A percentile compares a stretch with the other conserved stretches of the same genome.
phyloP scores from a whole-genome alignment of 64 coral and sea anemone genomes.

The Cladopsammia gracilis region DNA sequence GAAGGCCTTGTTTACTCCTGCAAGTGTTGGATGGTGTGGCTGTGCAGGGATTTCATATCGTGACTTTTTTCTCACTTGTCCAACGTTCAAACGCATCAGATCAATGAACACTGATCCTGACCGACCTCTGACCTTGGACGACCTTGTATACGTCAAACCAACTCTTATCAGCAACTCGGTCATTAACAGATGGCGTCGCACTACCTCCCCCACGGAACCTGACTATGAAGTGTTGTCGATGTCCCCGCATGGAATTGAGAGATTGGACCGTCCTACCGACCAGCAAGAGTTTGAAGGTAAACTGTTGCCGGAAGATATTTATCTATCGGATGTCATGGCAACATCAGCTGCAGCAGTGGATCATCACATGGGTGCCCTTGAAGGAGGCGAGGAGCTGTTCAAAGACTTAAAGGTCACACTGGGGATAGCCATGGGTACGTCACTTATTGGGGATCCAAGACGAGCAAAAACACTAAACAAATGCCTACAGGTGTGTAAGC shows the following conservation, averaged over 20 bases:
- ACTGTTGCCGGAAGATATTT: constrained; percentile 6
- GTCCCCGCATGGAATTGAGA: constrained; percentile 14
- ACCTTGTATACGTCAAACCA: background rate
- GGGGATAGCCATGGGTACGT: constrained; percentile 1
- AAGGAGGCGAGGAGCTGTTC: background rate
- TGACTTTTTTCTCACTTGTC: constrained; percentile 37
- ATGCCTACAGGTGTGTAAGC: background rate
- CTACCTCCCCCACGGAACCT: background rate
- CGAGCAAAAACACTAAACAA: background rate
- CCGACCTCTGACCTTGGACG: constrained; percentile 20
- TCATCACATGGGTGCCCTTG: constrained; percentile 12
- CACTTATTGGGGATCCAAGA: background rate
- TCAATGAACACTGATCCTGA: background rate
- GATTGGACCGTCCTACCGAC: background rate
- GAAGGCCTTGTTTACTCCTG: constrained; percentile 76
- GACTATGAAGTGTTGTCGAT: constrained; percentile 9
- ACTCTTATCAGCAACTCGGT: constrained; percentile 8
- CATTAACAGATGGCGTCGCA: constrained; percentile 5
- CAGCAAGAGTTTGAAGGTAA: constrained; percentile 9
- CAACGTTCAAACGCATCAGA: too few species aligned
- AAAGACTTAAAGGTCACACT: background rate
- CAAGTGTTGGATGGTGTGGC: constrained; percentile 53
- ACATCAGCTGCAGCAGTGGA: constrained; percentile 24
- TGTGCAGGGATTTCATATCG: constrained; percentile 30
- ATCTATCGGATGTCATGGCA: constrained; percentile 38